phyloP scores from a whole-genome alignment of 2,113 vertebrate species.

The Scopus umbretta region DNA sequence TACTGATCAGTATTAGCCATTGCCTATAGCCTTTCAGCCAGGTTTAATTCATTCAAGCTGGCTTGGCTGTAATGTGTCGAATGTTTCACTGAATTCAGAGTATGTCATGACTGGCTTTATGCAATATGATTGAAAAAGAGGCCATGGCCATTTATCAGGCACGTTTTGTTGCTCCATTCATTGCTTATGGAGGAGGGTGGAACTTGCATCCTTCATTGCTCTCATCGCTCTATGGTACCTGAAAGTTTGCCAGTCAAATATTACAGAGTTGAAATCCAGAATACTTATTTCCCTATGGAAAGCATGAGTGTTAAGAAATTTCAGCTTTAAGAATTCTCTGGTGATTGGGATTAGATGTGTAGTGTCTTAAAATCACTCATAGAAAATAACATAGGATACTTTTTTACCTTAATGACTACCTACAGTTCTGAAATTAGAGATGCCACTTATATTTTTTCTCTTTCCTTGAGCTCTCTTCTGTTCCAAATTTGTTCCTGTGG shows the following conservation, averaged over 20 bases:
- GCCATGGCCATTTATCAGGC: not conserved
- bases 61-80: not conserved
- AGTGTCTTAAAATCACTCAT: not conserved
- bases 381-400: not conserved
- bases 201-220: not conserved
- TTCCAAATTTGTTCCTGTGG: not conserved
- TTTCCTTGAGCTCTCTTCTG: not conserved
- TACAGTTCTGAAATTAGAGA: constrained; percentile 39
- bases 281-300: not conserved
- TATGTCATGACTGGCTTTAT: not conserved
- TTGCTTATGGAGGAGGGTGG: not conserved
- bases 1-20: not conserved
- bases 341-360: not conserved
- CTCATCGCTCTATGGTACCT: not conserved
- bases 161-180: not conserved
- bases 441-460: not conserved
- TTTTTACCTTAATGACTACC: not conserved
- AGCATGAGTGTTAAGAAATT: not conserved
- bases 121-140: not conserved
- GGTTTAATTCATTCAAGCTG: not conserved
- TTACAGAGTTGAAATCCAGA: not conserved
- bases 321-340: constrained; percentile 4
- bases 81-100: not conserved
- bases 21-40: not conserved
- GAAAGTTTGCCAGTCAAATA: constrained; percentile 5